Evolutionary conservation across 2,113 vertebrate genomes (phyloP).

Genomic region (Odobenus rosmarus): DNA sequence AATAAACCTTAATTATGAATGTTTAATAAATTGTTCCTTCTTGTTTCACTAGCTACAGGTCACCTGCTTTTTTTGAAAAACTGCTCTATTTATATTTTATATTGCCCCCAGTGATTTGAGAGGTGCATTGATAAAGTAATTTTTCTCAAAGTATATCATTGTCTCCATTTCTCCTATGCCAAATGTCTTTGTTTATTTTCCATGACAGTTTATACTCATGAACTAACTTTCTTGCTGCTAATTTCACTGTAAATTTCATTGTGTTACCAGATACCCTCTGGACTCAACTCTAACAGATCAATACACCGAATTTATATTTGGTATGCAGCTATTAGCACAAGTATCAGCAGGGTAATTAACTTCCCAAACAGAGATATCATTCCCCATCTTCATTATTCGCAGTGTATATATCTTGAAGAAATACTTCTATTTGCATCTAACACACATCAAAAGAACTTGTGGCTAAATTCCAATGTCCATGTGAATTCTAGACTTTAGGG

Average conservation of each 20-base stretch:
- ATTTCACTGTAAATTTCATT: constrained; percentile 63
- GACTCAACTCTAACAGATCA: constrained; percentile 38
- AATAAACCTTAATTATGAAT: background rate
- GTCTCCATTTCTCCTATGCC: background rate
- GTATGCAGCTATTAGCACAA: background rate
- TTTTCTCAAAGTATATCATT: background rate
- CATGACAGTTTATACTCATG: background rate
- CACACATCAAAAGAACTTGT: background rate
- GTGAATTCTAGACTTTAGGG: background rate
- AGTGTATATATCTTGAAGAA: background rate
- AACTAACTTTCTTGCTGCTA: constrained; percentile 24
- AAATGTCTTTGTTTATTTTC: constrained; percentile 41
- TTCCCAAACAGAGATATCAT: constrained; percentile 31
- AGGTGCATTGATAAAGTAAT: background rate
- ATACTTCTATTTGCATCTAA: background rate
- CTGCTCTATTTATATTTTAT: background rate
- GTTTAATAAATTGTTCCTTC: background rate
- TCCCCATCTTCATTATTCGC: constrained; percentile 1
- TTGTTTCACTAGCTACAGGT: background rate
- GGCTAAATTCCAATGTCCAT: background rate
- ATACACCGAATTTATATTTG: constrained; percentile 66
- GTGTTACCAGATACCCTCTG: constrained; percentile 8
- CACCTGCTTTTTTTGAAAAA: background rate
- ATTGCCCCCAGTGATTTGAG: background rate
- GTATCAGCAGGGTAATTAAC: constrained; percentile 57